Conservation (phyloP, 2,113 vertebrate species). For the Elachura formosa region DNA sequence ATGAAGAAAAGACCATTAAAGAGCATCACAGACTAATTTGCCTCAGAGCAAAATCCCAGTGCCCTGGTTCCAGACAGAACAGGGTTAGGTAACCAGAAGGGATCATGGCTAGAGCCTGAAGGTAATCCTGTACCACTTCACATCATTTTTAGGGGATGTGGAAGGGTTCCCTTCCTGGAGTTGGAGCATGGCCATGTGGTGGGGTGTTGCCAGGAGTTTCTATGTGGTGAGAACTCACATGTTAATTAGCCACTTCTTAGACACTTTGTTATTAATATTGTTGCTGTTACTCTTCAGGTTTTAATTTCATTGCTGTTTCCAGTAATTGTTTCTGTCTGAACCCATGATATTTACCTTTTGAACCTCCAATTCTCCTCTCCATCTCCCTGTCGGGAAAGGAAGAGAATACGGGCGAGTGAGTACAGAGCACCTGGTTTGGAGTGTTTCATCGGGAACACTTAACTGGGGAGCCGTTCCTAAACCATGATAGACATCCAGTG, state of each 20-base stretch:
- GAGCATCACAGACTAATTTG: background rate
- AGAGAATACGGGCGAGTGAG: background rate
- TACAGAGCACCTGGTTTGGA: too few relatives aligned
- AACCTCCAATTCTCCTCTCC: background rate
- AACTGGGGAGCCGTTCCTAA: background rate
- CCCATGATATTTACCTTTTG: background rate
- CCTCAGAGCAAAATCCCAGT: background rate
- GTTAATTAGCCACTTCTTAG: background rate
- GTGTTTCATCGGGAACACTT: background rate
- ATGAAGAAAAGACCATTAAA: background rate
- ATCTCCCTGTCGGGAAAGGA: background rate
- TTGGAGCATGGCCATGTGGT: background rate
- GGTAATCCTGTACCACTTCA: background rate
- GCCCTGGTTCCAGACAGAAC: background rate
- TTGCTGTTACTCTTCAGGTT: background rate
- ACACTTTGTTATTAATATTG: background rate
- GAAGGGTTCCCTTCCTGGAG: background rate
- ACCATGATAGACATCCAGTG: background rate
- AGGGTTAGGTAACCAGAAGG: background rate
- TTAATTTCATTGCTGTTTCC: background rate
- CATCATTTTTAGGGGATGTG: background rate
- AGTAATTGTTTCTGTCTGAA: background rate
- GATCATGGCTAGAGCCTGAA: background rate
- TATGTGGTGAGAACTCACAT: accelerated
- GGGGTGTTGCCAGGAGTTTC: background rate